Base-by-base conservation (phyloP, 2,888 invertebrate genomes). In the Eretmocerus hayati region DNA sequence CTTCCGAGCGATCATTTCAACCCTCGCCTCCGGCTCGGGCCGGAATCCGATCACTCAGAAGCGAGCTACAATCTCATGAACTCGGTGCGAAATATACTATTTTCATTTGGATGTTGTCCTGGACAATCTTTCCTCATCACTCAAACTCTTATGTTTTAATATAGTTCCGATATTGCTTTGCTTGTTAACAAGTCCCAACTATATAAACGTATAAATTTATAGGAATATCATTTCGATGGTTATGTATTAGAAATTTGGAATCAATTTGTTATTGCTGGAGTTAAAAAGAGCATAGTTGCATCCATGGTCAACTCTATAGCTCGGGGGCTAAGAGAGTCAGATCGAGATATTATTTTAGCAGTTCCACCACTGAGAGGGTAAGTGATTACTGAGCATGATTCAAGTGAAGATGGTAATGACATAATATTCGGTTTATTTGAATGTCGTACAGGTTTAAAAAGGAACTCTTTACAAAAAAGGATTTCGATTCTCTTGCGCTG, bases 221-320 rank as follows among this genome's bases (percentile, higher is more conserved):
- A 87, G 75, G 80, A 83, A 50, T 81, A 88, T 73, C 80, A 83
- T 56, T 92, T 96, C 72, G 84, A 90, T 72, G 97, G 97, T 1
- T 80, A 88, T 31, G 91, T 94, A 1, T 66, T 97, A 4, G 96
- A 97, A 73, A 79, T 94, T 42, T 90, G 94, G 83, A 85, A 88
- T 16, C 90, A 91, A 72, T 75, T 91, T 64, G 80, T 85, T 60
- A 78, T 61, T 46, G 57, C 85, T 58, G 74, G 84, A 62, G 75
- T 79, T 2, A 74, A 78, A 56, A 72, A 77, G 55, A 70, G 75
- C 38, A 66, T 74, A 42, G 75, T 87, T 46, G 74, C 81, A 42
- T 76, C 77, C 54, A 75, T 87, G 59, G 77, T 90, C 35, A 80
- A 80, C 60, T 73, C 77, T 51, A 75, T 87, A 64, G 81, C 83